Evolutionary conservation across 1,140 invertebrate genomes (phyloP).

Genomic region (Mercenaria mercenaria): DNA sequence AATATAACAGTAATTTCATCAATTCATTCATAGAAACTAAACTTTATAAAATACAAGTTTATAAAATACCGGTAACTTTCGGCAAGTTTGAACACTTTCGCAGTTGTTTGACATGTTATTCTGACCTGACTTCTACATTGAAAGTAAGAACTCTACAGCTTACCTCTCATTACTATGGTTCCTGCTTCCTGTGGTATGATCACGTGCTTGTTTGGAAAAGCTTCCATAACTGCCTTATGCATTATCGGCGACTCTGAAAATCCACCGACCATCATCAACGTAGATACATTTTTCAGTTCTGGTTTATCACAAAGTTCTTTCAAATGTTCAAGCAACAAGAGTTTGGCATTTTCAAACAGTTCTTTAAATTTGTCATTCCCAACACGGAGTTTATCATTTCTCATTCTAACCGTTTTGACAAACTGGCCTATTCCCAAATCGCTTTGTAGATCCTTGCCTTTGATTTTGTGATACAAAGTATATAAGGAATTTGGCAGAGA

Average conservation of each 20-base stretch:
- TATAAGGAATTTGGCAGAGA: background rate
- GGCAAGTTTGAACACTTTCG: too few relatives aligned
- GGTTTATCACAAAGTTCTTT: background rate
- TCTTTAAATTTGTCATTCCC: background rate
- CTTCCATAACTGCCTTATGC: background rate
- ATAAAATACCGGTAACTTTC: too few relatives aligned
- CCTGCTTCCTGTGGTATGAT: background rate
- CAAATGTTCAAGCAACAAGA: background rate
- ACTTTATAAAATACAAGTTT: too few relatives aligned
- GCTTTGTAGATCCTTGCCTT: background rate
- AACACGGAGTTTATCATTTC: background rate
- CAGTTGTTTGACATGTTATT: too few relatives aligned
- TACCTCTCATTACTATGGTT: background rate
- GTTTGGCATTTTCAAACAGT: background rate
- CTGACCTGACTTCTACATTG: too few relatives aligned
- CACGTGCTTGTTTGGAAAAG: background rate
- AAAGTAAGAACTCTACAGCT: background rate
- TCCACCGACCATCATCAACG: background rate
- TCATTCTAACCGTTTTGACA: background rate
- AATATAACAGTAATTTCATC: too few relatives aligned
- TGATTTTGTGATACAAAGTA: background rate
- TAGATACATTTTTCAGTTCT: background rate
- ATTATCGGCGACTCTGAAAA: background rate
- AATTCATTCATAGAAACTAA: too few relatives aligned
- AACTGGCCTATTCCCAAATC: background rate